Conservation (phyloP, 2,113 vertebrate genomes). For the Zonotrichia leucophrys region DNA sequence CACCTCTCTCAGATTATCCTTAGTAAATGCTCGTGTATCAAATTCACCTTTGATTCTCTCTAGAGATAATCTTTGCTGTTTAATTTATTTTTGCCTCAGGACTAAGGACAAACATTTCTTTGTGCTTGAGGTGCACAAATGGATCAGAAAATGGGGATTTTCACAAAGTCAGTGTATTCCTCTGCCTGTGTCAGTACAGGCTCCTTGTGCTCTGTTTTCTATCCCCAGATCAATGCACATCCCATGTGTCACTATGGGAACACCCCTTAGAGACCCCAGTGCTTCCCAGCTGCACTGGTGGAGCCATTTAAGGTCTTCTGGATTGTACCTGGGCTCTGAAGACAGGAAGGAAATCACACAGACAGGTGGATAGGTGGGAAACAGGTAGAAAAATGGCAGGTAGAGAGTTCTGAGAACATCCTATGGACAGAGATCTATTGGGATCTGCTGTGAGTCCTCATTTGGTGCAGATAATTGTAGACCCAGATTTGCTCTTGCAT, state of each 20-base stretch:
- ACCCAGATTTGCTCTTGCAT: accelerated
- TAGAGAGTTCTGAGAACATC: not conserved
- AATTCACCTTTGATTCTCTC: constrained; percentile 31
- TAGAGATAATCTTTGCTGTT: constrained; percentile 9
- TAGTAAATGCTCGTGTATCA: not conserved
- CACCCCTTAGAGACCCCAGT: not conserved
- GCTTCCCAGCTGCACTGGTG: not conserved
- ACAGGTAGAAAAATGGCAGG: not conserved
- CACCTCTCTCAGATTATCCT: constrained; percentile 42
- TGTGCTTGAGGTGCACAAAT: not conserved
- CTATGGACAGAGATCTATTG: not conserved
- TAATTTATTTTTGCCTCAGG: not conserved
- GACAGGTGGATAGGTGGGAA: not conserved
- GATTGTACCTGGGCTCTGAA: not conserved
- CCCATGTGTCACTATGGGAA: not conserved
- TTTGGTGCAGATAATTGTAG: not conserved
- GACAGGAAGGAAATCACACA: not conserved
- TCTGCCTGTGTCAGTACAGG: not conserved
- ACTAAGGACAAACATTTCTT: not conserved
- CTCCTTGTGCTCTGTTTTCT: not conserved
- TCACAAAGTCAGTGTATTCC: not conserved
- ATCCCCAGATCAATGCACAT: not conserved
- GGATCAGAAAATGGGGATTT: not conserved
- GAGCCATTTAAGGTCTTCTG: not conserved
- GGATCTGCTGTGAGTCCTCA: not conserved